These are phyloP conservation scores for Abrostola tripartita DNA, from an alignment of 2,888 invertebrate genomes.

Conservation along the genomic window DNA sequence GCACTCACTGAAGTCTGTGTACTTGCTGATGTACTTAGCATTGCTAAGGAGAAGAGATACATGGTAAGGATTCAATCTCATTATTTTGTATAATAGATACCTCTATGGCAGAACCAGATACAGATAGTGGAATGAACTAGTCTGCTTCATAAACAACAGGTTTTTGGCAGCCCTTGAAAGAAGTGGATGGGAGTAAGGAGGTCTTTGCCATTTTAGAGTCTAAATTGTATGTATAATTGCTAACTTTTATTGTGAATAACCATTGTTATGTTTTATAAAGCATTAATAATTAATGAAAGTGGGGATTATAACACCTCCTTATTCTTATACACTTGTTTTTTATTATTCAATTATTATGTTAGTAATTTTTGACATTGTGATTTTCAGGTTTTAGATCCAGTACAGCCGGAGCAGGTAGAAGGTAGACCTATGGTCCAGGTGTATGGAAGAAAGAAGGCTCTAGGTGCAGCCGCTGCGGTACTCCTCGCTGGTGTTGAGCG, in stretches of 20 bases:
- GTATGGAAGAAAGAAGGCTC: constrained; percentile 97
- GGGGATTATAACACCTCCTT: too few species aligned
- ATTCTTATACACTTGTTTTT: background rate
- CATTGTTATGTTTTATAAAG: too few species aligned
- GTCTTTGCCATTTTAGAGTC: too few species aligned
- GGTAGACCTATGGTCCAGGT: constrained; percentile 96
- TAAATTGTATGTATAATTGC: too few species aligned
- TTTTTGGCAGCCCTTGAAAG: too few species aligned
- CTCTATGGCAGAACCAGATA: too few species aligned
- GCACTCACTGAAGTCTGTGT: constrained; percentile 97
- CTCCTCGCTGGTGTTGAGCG: constrained; percentile 95
- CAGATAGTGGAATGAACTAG: too few species aligned
- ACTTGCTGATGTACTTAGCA: constrained; percentile 95
- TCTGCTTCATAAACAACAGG: too few species aligned
- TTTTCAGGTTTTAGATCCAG: constrained; percentile 92
- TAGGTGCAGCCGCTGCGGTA: constrained; percentile 95
- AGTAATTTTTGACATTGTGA: background rate
- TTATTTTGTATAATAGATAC: background rate
- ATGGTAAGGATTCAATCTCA: constrained; percentile 89
- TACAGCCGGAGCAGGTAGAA: constrained; percentile 94
- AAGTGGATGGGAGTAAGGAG: too few species aligned
- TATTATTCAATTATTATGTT: background rate
- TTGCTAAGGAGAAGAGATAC: constrained; percentile 97
- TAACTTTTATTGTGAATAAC: too few species aligned
- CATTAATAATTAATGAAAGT: too few species aligned